Conservation (phyloP, 2,113 vertebrate species). For the Anseranas semipalmata region DNA sequence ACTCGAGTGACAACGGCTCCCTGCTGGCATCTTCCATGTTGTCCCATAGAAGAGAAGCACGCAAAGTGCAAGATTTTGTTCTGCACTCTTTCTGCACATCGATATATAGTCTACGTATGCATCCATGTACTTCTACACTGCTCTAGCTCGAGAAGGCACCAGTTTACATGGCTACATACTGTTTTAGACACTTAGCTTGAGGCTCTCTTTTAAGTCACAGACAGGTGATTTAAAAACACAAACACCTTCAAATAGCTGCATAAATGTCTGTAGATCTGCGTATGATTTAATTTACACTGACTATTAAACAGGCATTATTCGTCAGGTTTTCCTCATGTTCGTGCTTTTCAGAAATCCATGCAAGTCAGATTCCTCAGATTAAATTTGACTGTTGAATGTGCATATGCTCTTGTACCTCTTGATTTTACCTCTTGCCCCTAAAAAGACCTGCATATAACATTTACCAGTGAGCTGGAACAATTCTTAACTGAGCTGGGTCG, state of each 20-base stretch:
- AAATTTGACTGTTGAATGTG: neutral
- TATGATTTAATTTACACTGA: neutral
- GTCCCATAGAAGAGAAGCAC: neutral
- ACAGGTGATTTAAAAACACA: neutral
- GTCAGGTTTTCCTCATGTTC: neutral
- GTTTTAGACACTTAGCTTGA: neutral
- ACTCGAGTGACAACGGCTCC: neutral
- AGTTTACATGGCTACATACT: neutral
- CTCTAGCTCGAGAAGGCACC: neutral
- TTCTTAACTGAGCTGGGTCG: neutral
- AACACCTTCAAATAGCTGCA: neutral
- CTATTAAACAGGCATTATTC: neutral
- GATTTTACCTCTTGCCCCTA: neutral
- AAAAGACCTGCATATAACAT: neutral
- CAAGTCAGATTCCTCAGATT: neutral
- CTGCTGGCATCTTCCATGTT: neutral
- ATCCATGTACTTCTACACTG: accelerated
- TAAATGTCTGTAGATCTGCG: neutral
- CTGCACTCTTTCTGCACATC: neutral
- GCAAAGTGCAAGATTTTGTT: neutral
- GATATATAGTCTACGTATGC: neutral
- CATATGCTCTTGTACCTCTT: neutral
- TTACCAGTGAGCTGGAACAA: neutral
- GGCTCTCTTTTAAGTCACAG: neutral
- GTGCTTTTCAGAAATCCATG: neutral